Evolutionary conservation across 2,113 vertebrate species (phyloP).

Genomic region (Sardina pilchardus): DNA sequence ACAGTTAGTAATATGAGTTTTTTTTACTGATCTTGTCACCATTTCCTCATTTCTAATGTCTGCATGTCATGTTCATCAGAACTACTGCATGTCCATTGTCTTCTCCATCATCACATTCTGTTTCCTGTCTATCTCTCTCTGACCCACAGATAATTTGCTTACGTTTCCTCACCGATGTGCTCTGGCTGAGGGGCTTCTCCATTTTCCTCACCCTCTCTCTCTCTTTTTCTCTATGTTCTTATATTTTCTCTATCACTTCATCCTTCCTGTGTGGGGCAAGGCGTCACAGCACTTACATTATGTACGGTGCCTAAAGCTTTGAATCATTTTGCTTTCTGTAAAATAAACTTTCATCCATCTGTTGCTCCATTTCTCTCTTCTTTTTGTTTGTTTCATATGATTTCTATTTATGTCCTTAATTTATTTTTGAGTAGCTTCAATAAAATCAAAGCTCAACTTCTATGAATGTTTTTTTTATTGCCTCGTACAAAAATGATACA

Average conservation of each 20-base stretch:
- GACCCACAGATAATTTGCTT: slow-evolving; percentile 89
- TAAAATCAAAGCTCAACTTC: slow-evolving; percentile 48
- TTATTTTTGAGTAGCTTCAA: slow-evolving; percentile 58
- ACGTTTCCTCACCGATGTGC: slow-evolving; percentile 79
- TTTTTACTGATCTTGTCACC: slow-evolving; percentile 11
- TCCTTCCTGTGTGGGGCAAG: slow-evolving; percentile 63
- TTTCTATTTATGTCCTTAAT: slow-evolving; percentile 46
- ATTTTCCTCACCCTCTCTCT: slow-evolving; percentile 59
- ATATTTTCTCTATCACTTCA: slow-evolving; percentile 58
- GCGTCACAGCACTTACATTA: slow-evolving; percentile 60
- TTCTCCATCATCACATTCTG: slow-evolving; percentile 57
- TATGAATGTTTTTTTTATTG: neutral
- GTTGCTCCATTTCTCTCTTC: slow-evolving; percentile 50
- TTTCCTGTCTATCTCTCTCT: slow-evolving; percentile 51
- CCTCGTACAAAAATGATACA: neutral
- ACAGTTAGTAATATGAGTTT: neutral
- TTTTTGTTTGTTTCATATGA: slow-evolving; percentile 39
- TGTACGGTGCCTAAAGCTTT: slow-evolving; percentile 81
- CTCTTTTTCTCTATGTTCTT: slow-evolving; percentile 65
- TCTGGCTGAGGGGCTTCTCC: slow-evolving; percentile 72
- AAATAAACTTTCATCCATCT: slow-evolving; percentile 88
- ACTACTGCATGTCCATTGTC: slow-evolving; percentile 33
- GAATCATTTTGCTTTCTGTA: slow-evolving; percentile 75
- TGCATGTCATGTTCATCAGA: neutral
- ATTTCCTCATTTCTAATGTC: slow-evolving; percentile 25